Conservation (phyloP, 2,113 vertebrate species). For the Ceratotherium simum region DNA sequence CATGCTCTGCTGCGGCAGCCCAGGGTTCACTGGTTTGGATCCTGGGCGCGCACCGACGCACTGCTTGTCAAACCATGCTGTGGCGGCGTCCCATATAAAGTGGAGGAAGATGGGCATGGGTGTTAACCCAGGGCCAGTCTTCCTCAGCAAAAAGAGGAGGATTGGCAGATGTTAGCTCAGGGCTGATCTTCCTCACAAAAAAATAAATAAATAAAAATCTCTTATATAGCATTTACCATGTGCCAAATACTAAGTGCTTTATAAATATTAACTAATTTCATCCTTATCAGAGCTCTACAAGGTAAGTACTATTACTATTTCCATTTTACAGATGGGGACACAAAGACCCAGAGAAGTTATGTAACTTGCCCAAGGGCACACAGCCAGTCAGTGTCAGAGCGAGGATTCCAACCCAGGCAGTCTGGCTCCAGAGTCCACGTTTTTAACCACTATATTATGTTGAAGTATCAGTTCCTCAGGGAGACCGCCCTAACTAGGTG, state of each 20-base stretch:
- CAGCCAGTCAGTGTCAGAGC: background rate
- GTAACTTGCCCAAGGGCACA: background rate
- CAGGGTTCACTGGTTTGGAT: no score
- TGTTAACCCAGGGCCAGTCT: no score
- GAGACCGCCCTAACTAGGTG: background rate
- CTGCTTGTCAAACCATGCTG: no score
- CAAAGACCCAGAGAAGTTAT: slow-evolving; percentile 18
- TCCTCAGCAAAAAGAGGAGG: no score
- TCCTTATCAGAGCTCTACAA: background rate
- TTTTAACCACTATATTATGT: background rate
- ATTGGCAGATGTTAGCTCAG: no score
- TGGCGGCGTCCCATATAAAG: no score
- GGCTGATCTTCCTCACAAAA: no score
- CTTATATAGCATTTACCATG: background rate
- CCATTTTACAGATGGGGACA: background rate
- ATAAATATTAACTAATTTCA: slow-evolving; percentile 44
- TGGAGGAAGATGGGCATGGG: no score
- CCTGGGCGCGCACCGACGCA: no score
- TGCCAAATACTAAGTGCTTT: background rate
- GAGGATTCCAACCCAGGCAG: background rate
- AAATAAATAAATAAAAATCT: background rate
- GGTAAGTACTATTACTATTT: background rate
- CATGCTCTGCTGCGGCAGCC: no score
- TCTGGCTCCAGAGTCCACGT: background rate
- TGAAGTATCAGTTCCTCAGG: background rate